Base-by-base conservation (phyloP, 1,140 invertebrate species). In the Eriocheir sinensis region DNA sequence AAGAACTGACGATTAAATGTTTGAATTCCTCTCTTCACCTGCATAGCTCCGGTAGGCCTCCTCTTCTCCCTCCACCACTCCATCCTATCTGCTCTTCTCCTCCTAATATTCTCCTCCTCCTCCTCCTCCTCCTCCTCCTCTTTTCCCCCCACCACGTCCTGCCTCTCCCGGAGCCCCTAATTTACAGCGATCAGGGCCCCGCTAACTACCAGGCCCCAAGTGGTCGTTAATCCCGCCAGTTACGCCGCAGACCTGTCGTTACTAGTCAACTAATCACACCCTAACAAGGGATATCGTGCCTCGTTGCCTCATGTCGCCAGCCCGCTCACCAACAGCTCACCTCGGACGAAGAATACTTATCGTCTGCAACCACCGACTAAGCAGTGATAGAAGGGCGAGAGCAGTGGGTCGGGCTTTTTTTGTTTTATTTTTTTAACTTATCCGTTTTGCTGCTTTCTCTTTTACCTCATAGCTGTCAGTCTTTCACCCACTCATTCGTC, bases 221-320 rank as follows among this genome's bases (percentile, higher is more conserved):
- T 92, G 40, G 72, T 80, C 90, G 60, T 91, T 91, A 91, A 80
- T 80, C 60, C 80, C n/a, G 72, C 90, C 44, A 92, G 91, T 92
- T 92, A 92, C 36, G 72, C 80, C 91, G 27, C 40, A 83, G 80
- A 92, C 91, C 91, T 92, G 91, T 92, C 91, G 91, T 92, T 92
- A 92, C 91, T 44, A 83, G 38, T 44, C 91, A 83, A 41, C 79
- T 92, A 92, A 92, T 92, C 91, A 92, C 91, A 92, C 36, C 79
- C 80, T 92, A 92, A 92, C 91, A 92, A 92, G 91, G 91, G 91
- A 44, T 53, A 17, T 53, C 30, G 44, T 89, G 60, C 60, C 60
- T n/a, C 60, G 27, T 72, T 27, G 17, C 60, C 21, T n/a, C 60
- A 72, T 27, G 21, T n/a, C 17, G 60, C 60, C 60, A 27, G 27